A percentile compares a stretch with the other conserved stretches of the same genome.
These are phyloP conservation scores for Epirrita christyi DNA, from an alignment of 2,888 invertebrate genomes.

Conservation along the genomic window DNA sequence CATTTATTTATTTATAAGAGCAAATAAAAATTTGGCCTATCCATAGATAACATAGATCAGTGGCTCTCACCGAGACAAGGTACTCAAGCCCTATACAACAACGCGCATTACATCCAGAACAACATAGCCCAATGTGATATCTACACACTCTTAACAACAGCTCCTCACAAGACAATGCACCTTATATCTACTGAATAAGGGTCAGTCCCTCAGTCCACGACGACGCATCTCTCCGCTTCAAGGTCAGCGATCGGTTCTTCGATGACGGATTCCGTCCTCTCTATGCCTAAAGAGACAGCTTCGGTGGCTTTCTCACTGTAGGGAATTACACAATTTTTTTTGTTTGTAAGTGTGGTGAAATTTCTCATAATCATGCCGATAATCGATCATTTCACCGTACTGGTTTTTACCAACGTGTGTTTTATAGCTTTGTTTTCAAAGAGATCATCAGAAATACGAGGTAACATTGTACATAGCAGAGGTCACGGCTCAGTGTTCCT, in stretches of 20 bases:
- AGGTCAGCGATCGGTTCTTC: slow-evolving; percentile 49
- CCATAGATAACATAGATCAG: too few relatives aligned
- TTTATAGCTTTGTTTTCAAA: too few relatives aligned
- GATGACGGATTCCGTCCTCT: slow-evolving; percentile 71
- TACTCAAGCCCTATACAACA: not conserved
- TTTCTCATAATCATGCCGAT: too few relatives aligned
- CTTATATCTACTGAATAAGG: slow-evolving; percentile 16
- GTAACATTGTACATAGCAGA: too few relatives aligned
- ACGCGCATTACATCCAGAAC: not conserved
- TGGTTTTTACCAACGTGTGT: too few relatives aligned
- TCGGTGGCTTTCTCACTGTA: slow-evolving; percentile 63
- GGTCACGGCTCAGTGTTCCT: too few relatives aligned
- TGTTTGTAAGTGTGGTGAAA: too few relatives aligned
- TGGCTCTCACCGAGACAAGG: not conserved
- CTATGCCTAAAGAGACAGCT: slow-evolving; percentile 61
- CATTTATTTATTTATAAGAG: too few relatives aligned
- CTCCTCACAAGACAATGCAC: slow-evolving; percentile 20
- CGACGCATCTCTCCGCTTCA: slow-evolving; percentile 42
- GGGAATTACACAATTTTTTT: too few relatives aligned
- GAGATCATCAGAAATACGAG: too few relatives aligned
- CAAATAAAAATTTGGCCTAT: too few relatives aligned
- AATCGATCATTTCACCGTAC: too few relatives aligned
- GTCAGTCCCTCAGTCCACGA: slow-evolving; percentile 68
- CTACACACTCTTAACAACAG: slow-evolving; percentile 16
- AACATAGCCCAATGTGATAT: not conserved